Conservation (phyloP, 1,140 invertebrate genomes). For the Tetraneura akinire region DNA sequence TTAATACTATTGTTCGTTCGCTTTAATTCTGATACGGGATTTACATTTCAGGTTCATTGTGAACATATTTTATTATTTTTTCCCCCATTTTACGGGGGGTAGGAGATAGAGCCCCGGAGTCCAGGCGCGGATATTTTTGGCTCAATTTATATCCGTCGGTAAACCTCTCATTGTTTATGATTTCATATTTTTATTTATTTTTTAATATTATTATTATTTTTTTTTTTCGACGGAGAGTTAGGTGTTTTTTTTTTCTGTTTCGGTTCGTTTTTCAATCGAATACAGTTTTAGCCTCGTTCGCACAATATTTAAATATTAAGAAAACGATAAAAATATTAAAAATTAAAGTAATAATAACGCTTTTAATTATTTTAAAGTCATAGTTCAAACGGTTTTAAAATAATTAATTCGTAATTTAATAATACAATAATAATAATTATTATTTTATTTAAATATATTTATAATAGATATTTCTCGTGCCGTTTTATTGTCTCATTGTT, state of each 20-base stretch:
- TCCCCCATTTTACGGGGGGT: background rate
- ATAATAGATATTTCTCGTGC: no score
- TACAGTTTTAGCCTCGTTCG: constrained; percentile 14
- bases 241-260: no score
- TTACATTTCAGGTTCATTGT: constrained; percentile 45
- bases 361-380: no score
- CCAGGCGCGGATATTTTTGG: constrained; percentile 37
- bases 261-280: constrained; percentile 37
- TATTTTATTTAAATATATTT: no score
- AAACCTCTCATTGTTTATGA: constrained; percentile 40
- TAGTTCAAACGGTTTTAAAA: no score
- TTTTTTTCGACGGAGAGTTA: constrained; percentile 30
- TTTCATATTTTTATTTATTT: constrained; percentile 19
- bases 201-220: constrained; percentile 6
- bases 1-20: constrained; percentile 26
- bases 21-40: constrained; percentile 33
- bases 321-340: no score
- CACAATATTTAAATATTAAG: constrained; percentile 17
- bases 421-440: no score
- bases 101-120: constrained; percentile 21
- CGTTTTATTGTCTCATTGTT: no score
- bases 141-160: constrained; percentile 40
- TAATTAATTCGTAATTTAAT: no score
- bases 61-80: constrained; percentile 40
- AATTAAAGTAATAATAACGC: no score